Conservation (phyloP, 2,113 vertebrate species). For the Eonycteris spelaea region DNA sequence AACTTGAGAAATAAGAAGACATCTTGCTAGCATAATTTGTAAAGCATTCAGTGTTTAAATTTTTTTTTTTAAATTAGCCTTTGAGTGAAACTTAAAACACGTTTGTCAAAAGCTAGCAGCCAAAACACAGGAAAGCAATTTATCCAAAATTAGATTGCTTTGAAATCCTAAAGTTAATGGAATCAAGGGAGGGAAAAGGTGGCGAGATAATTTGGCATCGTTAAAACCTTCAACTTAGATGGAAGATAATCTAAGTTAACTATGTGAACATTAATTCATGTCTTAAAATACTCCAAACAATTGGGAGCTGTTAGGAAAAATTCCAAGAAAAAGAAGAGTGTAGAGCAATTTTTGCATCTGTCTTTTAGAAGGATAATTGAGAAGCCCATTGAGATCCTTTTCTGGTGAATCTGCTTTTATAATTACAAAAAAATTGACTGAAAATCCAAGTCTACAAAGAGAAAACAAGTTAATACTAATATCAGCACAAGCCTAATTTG, state of each 20-base stretch:
- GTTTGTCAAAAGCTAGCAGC: constrained; percentile 75
- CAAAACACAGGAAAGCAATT: constrained; percentile 77
- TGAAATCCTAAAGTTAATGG: constrained; percentile 73
- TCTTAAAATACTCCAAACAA: constrained; percentile 61
- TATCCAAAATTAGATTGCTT: constrained; percentile 73
- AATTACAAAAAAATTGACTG: not conserved
- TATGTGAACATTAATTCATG: constrained; percentile 56
- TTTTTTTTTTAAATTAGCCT: constrained; percentile 40
- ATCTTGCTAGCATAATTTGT: constrained; percentile 73
- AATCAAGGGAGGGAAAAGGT: constrained; percentile 65
- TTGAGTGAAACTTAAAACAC: constrained; percentile 73
- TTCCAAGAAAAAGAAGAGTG: not conserved
- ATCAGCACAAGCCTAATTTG: not conserved
- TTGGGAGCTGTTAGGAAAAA: constrained; percentile 19
- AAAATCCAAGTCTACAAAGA: constrained; percentile 20
- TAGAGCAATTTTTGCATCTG: not conserved
- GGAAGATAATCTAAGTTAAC: constrained; percentile 71
- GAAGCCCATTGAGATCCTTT: not conserved
- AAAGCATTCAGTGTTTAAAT: constrained; percentile 62
- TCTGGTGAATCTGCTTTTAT: not conserved
- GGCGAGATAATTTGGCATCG: constrained; percentile 47
- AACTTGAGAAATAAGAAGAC: constrained; percentile 68
- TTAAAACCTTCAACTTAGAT: constrained; percentile 66
- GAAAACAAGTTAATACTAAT: not conserved
- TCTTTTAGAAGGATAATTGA: not conserved